phyloP scores from a whole-genome alignment of 2,888 invertebrate species.

The Resseliella maxima region DNA sequence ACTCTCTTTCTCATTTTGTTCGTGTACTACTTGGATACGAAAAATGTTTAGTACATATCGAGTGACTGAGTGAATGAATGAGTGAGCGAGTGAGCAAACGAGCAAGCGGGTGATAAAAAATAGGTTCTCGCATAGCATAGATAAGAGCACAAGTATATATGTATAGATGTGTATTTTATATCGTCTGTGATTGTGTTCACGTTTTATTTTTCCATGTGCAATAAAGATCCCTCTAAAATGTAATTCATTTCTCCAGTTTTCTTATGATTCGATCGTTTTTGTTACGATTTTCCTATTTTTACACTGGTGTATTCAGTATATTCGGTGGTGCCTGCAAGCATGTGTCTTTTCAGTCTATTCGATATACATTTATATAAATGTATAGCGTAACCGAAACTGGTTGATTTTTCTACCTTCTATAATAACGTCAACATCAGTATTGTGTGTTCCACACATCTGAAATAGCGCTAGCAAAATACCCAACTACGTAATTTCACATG shows the following conservation, averaged over 20 bases:
- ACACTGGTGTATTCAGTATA: too few relatives aligned
- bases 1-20: background rate
- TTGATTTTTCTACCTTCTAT: conserved; percentile 25
- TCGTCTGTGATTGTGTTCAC: conserved; percentile 26
- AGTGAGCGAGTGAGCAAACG: background rate
- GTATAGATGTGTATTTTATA: background rate
- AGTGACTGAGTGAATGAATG: background rate
- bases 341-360: conserved; percentile 49
- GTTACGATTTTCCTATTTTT: background rate
- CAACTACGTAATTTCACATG: background rate
- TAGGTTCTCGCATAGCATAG: conserved; percentile 24
- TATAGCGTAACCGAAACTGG: background rate
- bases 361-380: background rate
- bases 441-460: too few relatives aligned
- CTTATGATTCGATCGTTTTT: conserved; percentile 39
- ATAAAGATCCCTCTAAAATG: conserved; percentile 38
- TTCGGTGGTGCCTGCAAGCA: background rate
- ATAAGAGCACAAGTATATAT: conserved; percentile 1
- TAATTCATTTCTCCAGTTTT: conserved; percentile 54
- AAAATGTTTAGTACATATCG: background rate
- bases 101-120: background rate
- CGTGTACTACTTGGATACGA: background rate
- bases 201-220: conserved; percentile 31
- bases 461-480: background rate
- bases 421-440: conserved; percentile 13